Base-by-base conservation (phyloP, 2,888 invertebrate species). In the Ochropleura leucogaster region DNA sequence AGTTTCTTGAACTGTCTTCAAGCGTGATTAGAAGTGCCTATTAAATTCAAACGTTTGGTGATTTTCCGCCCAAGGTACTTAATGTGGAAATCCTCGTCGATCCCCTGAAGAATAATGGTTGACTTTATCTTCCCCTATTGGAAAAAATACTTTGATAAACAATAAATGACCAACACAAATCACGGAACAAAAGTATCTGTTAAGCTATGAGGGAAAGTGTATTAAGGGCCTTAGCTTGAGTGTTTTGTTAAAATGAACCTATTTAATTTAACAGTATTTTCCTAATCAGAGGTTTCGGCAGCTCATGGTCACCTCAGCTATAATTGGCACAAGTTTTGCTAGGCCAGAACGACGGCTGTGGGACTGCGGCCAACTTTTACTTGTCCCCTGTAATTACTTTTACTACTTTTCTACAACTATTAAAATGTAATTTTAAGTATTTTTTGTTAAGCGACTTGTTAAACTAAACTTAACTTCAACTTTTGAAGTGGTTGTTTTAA, bases 381-480 rank as follows among this genome's bases (percentile, higher is more conserved):
- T 94, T 94, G 93, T 93, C 92, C 92, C 89, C 88, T 91, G 90
- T 94, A 94, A 94, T 94, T 92, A 93, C 94, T 93, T 94, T 94
- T 94, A 94, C 93, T 93, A 90, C 94, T 93, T 90, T 90, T 89
- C 88, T 86, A 89, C 90, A 88, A 79, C 80, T 85, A 82, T 80
- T 80, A 77, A 80, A 82, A 73, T 72, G 74, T 81, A 81, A 84
- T 83, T 77, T 77, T 74, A 77, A 77, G 71, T 69, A 55, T 80
- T 84, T 82, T 82, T 80, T 77, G 55, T 53, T 53, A 55, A 62
- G 30, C 6, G 18, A 68, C 20, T 67, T 60, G 62, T 40, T 55
- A n/a, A 70, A 81, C 53, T 83, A 18, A 68, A 68, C 51, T 64
- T 40, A 70, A 10, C 63, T 63, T 63, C 20, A 49, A 60, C 20